Evolutionary conservation across 2,888 invertebrate species (phyloP).

Genomic region (Caenorhabditis sp.): DNA sequence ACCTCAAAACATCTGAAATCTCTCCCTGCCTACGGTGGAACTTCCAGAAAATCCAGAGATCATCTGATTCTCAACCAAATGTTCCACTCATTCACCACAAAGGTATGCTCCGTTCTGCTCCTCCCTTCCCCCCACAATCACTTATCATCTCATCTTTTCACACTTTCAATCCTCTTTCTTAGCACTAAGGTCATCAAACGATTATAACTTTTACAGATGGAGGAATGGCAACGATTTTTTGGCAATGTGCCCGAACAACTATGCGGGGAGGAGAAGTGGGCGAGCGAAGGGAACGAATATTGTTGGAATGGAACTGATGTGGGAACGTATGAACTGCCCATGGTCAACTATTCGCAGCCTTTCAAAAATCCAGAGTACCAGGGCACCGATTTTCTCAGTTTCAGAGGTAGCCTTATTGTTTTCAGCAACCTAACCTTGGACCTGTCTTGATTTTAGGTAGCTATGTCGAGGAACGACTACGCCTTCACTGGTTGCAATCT

Average conservation of each 20-base stretch:
- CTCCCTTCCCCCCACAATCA: constrained; percentile 2
- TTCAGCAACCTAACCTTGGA: not conserved
- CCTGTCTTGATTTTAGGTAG: constrained; percentile 19
- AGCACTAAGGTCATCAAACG: constrained; percentile 5
- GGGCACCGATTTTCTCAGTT: constrained; percentile 32
- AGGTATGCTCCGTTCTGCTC: constrained; percentile 38
- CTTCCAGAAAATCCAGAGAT: constrained; percentile 21
- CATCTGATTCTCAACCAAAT: constrained; percentile 53
- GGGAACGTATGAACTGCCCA: constrained; percentile 25
- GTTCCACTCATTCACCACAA: constrained; percentile 34
- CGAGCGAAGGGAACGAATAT: constrained; percentile 1
- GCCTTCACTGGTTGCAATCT: constrained; percentile 51
- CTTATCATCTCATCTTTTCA: not conserved
- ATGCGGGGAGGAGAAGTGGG: constrained; percentile 42
- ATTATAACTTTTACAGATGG: constrained; percentile 35
- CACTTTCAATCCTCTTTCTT: constrained; percentile 30
- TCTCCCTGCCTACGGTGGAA: not conserved
- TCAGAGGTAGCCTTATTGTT: constrained; percentile 29
- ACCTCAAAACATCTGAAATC: not conserved
- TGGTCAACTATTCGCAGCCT: constrained; percentile 23
- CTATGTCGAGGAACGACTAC: constrained; percentile 47
- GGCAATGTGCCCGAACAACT: constrained; percentile 36
- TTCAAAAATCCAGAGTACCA: constrained; percentile 53
- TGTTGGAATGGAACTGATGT: constrained; percentile 57
- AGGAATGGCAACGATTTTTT: constrained; percentile 34